Evolutionary conservation across 2,113 vertebrate species (phyloP).

Genomic region (Murina feae): DNA sequence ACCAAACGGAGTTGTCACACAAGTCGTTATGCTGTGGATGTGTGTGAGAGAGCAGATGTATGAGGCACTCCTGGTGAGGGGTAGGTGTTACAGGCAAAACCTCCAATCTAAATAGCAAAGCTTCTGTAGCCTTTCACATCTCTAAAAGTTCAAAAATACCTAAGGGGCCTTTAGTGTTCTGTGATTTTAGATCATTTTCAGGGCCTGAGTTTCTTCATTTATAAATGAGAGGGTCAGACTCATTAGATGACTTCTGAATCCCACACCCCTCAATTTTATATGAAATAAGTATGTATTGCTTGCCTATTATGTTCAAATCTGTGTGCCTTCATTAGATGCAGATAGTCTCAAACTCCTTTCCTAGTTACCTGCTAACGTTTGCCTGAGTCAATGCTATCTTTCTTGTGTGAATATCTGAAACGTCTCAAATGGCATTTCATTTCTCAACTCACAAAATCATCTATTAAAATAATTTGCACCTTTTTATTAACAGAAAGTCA

Average conservation of each 20-base stretch:
- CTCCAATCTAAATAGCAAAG: neutral
- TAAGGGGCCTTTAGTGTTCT: neutral
- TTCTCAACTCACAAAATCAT: conserved; percentile 33
- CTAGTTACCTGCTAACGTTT: neutral
- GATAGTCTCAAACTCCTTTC: neutral
- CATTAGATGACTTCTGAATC: neutral
- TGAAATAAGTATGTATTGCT: neutral
- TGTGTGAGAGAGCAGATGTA: accelerated
- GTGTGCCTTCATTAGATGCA: neutral
- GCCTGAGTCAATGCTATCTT: neutral
- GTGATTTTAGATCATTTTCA: neutral
- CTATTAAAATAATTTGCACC: conserved; percentile 40
- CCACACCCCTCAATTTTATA: neutral
- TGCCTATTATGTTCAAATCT: neutral
- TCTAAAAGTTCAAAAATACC: neutral
- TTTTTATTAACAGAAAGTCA: conserved; percentile 45
- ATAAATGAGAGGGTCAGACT: neutral
- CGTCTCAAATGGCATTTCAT: conserved; percentile 19
- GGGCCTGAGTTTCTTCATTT: neutral
- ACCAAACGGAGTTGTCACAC: neutral
- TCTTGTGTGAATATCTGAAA: neutral
- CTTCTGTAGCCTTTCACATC: neutral
- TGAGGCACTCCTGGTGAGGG: neutral
- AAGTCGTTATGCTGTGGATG: too few relatives aligned
- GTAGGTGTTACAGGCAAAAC: neutral